Conservation (phyloP, 2,113 vertebrate species). For the Proterorhinus semilunaris region DNA sequence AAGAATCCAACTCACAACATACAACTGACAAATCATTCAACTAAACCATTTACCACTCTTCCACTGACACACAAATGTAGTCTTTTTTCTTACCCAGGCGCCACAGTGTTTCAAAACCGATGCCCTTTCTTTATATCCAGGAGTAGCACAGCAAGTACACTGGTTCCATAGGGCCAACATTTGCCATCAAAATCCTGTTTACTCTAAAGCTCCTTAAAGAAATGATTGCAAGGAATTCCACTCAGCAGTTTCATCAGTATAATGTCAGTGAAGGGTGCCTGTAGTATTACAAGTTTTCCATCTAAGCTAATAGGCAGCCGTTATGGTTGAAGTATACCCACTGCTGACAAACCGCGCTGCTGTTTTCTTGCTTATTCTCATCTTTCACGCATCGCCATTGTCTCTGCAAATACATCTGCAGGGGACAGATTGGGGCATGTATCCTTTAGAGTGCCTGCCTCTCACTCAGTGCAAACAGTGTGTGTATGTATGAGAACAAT, state of each 20-base stretch:
- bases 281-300: slow-evolving; percentile 70
- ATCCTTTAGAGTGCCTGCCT: slow-evolving; percentile 48
- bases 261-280: slow-evolving; percentile 43
- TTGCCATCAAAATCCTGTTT: slow-evolving; percentile 50
- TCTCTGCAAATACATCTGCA: slow-evolving; percentile 72
- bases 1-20: no score
- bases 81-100: background rate
- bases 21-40: no score
- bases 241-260: slow-evolving; percentile 53
- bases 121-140: background rate
- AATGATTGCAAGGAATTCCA: slow-evolving; percentile 32
- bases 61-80: no score
- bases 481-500: slow-evolving; percentile 47
- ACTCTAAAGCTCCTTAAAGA: slow-evolving; percentile 43
- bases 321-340: slow-evolving; percentile 61
- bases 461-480: slow-evolving; percentile 55
- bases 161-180: background rate
- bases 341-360: slow-evolving; percentile 64
- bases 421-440: slow-evolving; percentile 71
- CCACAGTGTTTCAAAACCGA: background rate
- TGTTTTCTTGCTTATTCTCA: slow-evolving; percentile 70
- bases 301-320: slow-evolving; percentile 72
- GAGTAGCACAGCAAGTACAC: background rate
- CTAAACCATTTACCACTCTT: no score
- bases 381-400: slow-evolving; percentile 73